Conservation (phyloP, 2,797 vertebrate species). For the Cyprinella venusta region DNA sequence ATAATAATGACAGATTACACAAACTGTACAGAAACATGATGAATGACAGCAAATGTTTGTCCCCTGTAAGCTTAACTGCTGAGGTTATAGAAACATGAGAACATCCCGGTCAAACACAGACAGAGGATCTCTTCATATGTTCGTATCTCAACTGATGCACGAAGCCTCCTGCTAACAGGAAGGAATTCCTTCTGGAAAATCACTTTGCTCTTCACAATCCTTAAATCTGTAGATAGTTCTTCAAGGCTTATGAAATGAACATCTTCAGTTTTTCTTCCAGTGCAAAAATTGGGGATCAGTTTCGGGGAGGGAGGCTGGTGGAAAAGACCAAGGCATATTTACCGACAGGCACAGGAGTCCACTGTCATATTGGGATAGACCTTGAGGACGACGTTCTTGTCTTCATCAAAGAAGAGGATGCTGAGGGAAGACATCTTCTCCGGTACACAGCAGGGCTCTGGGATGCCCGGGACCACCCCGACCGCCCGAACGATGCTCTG, state of each 20-base stretch:
- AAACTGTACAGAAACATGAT: constrained; percentile 57
- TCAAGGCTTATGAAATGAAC: constrained; percentile 38
- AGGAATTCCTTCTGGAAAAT: constrained; percentile 47
- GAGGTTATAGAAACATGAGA: constrained; percentile 35
- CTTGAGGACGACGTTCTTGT: constrained; percentile 96
- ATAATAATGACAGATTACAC: constrained; percentile 45
- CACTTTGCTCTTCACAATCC: constrained; percentile 49
- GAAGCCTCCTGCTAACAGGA: constrained; percentile 33
- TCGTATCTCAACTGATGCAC: constrained; percentile 33
- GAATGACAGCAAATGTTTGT: constrained; percentile 46
- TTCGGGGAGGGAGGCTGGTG: constrained; percentile 32
- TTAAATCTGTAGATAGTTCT: constrained; percentile 49
- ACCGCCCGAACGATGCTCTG: constrained; percentile 97
- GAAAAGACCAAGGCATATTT: constrained; percentile 59
- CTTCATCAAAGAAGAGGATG: constrained; percentile 95
- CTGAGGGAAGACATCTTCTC: constrained; percentile 97
- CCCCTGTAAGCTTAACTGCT: constrained; percentile 37
- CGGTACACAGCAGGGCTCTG: constrained; percentile 95
- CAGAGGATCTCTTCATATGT: constrained; percentile 35
- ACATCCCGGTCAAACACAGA: constrained; percentile 22
- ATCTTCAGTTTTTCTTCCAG: constrained; percentile 72
- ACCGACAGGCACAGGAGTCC: constrained; percentile 95
- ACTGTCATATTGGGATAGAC: constrained; percentile 99
- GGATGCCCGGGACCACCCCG: constrained; percentile 89
- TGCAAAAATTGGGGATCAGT: constrained; percentile 71